A percentile compares a stretch with the other conserved stretches of the same genome.
Conservation (phyloP, 2,797 vertebrate species). For the Botia kubotai region DNA sequence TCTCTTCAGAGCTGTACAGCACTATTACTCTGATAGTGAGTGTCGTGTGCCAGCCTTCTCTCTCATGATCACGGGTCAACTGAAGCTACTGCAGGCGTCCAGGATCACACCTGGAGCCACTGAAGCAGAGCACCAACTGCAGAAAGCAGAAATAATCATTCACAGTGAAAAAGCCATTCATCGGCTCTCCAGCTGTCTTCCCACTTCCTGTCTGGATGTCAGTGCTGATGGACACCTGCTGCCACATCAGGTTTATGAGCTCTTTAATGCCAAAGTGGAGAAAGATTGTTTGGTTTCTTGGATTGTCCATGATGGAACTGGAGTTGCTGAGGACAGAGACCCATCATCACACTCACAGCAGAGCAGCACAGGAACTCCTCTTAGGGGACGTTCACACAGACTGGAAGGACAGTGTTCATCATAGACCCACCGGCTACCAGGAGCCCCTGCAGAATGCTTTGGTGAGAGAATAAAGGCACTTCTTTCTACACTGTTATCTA, state of each 20-base stretch:
- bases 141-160: conserved; percentile 86
- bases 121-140: conserved; percentile 86
- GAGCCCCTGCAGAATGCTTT: conserved; percentile 86
- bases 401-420: conserved; percentile 81
- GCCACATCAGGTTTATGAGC: conserved; percentile 80
- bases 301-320: conserved; percentile 89
- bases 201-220: conserved; percentile 70
- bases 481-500: too few species aligned
- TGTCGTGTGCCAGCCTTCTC: conserved; percentile 85
- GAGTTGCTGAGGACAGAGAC: conserved; percentile 84
- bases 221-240: conserved; percentile 64
- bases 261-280: conserved; percentile 79
- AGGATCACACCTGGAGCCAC: conserved; percentile 90
- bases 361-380: conserved; percentile 84
- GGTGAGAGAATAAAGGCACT: conserved; percentile 87
- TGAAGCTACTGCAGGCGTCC: conserved; percentile 86
- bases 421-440: conserved; percentile 89
- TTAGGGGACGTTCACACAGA: conserved; percentile 90
- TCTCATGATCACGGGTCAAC: conserved; percentile 86
- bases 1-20: conserved; percentile 87
- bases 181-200: conserved; percentile 74
- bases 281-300: conserved; percentile 79
- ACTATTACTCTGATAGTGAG: conserved; percentile 85
- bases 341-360: conserved; percentile 73
- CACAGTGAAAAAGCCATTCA: conserved; percentile 80